These are phyloP conservation scores for Crotalus tigris DNA, from an alignment of 2,113 vertebrate genomes.

Conservation along the genomic window DNA sequence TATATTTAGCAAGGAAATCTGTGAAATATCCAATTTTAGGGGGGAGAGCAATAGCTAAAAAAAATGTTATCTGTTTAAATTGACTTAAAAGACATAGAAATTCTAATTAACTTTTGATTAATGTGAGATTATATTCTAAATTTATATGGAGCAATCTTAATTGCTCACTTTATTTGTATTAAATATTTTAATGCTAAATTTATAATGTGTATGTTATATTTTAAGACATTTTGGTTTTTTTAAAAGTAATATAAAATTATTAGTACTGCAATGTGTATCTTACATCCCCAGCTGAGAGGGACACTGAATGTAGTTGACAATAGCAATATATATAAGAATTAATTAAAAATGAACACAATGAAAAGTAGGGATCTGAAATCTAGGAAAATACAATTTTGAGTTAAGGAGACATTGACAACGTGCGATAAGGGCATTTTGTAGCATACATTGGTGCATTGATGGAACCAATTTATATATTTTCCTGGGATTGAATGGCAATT, in stretches of 20 bases:
- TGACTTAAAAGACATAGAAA: background rate
- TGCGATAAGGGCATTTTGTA: background rate
- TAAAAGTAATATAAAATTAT: background rate
- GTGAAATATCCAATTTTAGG: background rate
- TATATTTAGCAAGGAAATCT: background rate
- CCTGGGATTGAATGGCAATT: background rate
- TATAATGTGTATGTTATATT: background rate
- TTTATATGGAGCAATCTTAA: background rate
- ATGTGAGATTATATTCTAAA: background rate
- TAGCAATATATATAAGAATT: background rate
- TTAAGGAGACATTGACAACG: background rate
- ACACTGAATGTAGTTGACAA: background rate
- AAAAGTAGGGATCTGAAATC: background rate
- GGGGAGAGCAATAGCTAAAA: background rate
- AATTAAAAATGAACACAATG: background rate
- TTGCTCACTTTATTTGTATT: background rate
- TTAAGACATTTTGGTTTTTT: background rate
- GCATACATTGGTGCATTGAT: background rate
- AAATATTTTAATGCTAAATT: background rate
- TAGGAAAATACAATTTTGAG: background rate
- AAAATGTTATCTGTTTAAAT: background rate
- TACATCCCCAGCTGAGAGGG: background rate
- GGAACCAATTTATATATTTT: background rate
- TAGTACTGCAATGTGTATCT: background rate
- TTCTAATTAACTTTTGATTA: background rate